phyloP scores from a whole-genome alignment of 1,140 invertebrate genomes.

The Drosophila grimshawi region DNA sequence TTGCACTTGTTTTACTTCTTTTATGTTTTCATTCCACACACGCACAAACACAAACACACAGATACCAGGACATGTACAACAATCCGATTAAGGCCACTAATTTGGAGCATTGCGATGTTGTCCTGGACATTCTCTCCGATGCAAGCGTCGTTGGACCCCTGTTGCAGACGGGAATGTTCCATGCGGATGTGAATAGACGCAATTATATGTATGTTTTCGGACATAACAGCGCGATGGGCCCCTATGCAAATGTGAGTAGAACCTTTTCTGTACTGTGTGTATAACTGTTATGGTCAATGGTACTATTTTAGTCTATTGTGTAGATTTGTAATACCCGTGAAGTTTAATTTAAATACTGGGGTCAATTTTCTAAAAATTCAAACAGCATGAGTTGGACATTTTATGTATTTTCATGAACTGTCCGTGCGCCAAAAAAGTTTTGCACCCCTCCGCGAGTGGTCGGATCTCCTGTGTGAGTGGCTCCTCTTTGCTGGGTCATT shows the following conservation, averaged over 20 bases:
- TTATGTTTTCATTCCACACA: slow-evolving; percentile 2
- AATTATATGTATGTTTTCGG: slow-evolving; percentile 96
- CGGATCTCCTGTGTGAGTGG: not conserved
- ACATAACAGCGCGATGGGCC: slow-evolving; percentile 91
- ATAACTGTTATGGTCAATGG: slow-evolving; percentile 4
- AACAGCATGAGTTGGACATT: slow-evolving; percentile 63
- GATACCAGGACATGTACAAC: slow-evolving; percentile 86
- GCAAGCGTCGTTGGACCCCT: slow-evolving; percentile 91
- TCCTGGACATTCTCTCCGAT: slow-evolving; percentile 95
- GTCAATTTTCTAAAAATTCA: slow-evolving; percentile 41
- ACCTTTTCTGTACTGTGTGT: slow-evolving; percentile 20
- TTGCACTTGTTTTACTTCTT: slow-evolving; percentile 11
- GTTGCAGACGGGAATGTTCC: slow-evolving; percentile 89
- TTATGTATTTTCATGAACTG: slow-evolving; percentile 67
- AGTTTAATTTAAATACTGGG: slow-evolving; percentile 68
- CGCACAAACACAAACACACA: slow-evolving; percentile 52
- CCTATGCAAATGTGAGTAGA: slow-evolving; percentile 88
- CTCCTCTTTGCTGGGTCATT: slow-evolving; percentile 42
- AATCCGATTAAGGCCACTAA: slow-evolving; percentile 87
- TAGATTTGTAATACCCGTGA: slow-evolving; percentile 20
- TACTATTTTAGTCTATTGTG: slow-evolving; percentile 5
- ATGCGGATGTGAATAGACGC: slow-evolving; percentile 89
- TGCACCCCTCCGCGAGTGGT: not conserved
- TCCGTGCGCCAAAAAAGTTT: not conserved
- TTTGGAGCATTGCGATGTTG: slow-evolving; percentile 90